These are phyloP conservation scores for Brienomyrus brachyistius DNA, from an alignment of 2,113 vertebrate species.

Conservation along the genomic window DNA sequence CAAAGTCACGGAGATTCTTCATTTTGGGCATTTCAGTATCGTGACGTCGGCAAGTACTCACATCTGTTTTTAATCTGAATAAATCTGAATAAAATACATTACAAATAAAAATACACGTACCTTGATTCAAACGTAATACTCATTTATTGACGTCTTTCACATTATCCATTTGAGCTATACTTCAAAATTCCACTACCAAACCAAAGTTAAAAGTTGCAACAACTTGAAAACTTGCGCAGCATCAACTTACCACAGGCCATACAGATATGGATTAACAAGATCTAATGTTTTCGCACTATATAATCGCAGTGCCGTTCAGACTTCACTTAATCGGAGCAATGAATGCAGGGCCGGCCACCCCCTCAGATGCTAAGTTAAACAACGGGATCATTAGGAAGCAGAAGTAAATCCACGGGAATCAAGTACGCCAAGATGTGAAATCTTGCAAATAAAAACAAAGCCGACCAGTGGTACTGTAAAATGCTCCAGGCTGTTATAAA, in stretches of 20 bases:
- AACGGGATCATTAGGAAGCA: conserved; percentile 16
- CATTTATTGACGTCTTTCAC: background rate
- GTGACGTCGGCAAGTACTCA: background rate
- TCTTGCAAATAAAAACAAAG: conserved; percentile 17
- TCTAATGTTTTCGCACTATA: background rate
- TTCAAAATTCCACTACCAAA: background rate
- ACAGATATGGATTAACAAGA: background rate
- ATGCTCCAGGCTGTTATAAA: conserved; percentile 36
- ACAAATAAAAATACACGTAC: background rate
- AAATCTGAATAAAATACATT: background rate
- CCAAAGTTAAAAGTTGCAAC: background rate
- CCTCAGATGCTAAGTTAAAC: conserved; percentile 9
- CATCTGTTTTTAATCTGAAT: background rate
- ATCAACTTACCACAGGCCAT: background rate
- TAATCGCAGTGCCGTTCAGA: background rate
- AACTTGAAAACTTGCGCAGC: background rate
- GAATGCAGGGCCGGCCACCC: background rate
- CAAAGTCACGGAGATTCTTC: background rate
- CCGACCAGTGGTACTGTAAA: background rate
- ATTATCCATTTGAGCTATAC: background rate
- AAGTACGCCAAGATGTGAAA: background rate
- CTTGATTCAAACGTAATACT: background rate
- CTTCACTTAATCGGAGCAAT: background rate
- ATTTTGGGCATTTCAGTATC: background rate
- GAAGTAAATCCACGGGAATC: background rate